Evolutionary conservation across 2,113 vertebrate species (phyloP).

Genomic region (Apaloderma vittatum): DNA sequence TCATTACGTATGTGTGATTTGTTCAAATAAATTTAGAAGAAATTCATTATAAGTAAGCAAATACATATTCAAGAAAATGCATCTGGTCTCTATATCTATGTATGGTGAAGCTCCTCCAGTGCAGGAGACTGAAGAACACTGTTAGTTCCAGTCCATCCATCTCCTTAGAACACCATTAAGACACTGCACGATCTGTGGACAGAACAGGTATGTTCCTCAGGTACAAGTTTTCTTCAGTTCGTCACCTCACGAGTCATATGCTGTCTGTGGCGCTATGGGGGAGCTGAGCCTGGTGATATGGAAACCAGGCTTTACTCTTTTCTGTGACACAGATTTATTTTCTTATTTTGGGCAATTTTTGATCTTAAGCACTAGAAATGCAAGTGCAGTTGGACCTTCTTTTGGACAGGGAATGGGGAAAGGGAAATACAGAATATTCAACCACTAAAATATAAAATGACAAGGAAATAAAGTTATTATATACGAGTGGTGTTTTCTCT

Average conservation of each 20-base stretch:
- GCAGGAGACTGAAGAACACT: not conserved
- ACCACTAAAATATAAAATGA: not conserved
- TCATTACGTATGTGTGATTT: not conserved
- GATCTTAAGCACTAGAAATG: not conserved
- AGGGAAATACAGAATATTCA: not conserved
- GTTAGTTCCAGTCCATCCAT: not conserved
- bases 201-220: not conserved
- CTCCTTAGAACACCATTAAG: not conserved
- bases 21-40: not conserved
- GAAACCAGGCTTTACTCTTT: not conserved
- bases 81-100: not conserved
- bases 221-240: too few species aligned
- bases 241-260: not conserved
- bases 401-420: not conserved
- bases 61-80: not conserved
- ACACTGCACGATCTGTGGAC: not conserved
- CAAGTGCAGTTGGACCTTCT: not conserved
- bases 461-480: not conserved
- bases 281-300: not conserved
- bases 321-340: not conserved
- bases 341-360: not conserved
- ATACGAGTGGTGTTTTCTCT: not conserved
- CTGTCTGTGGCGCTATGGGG: not conserved
- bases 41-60: not conserved
- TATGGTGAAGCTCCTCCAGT: not conserved